phyloP scores from a whole-genome alignment of 2,888 invertebrate species.

The Platerodrilus igneus region DNA sequence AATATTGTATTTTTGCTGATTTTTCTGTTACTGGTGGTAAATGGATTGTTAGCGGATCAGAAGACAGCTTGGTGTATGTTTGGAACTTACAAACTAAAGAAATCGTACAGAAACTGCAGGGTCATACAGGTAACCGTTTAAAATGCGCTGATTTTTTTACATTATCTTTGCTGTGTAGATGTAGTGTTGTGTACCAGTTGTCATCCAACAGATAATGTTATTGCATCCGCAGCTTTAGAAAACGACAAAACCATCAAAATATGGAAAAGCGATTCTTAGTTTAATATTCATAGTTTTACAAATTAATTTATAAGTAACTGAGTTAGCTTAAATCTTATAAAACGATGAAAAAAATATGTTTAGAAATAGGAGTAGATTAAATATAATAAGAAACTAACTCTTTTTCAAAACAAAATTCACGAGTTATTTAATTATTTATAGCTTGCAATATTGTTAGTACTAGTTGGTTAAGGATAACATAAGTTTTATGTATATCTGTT shows the following conservation, averaged over 20 bases:
- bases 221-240: constrained; percentile 97
- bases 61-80: constrained; percentile 97
- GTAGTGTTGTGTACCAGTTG: constrained; percentile 97
- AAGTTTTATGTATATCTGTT: no score
- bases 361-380: no score
- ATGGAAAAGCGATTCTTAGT: constrained; percentile 94
- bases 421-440: no score
- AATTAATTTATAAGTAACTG: no score
- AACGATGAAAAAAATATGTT: no score
- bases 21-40: constrained; percentile 99
- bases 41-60: constrained; percentile 99
- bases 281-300: no score
- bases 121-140: constrained; percentile 79
- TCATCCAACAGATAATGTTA: constrained; percentile 98
- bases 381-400: no score
- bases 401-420: no score
- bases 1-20: constrained; percentile 99
- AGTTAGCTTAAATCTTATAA: no score
- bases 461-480: no score
- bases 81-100: constrained; percentile 99
- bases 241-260: constrained; percentile 98
- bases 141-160: not conserved
- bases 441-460: no score
- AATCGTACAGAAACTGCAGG: constrained; percentile 95
- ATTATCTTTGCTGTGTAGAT: constrained; percentile 47